A percentile compares a stretch with the other conserved stretches of the same genome.
Evolutionary conservation across 2,888 invertebrate species (phyloP).

Genomic region (Hipparchia semele): DNA sequence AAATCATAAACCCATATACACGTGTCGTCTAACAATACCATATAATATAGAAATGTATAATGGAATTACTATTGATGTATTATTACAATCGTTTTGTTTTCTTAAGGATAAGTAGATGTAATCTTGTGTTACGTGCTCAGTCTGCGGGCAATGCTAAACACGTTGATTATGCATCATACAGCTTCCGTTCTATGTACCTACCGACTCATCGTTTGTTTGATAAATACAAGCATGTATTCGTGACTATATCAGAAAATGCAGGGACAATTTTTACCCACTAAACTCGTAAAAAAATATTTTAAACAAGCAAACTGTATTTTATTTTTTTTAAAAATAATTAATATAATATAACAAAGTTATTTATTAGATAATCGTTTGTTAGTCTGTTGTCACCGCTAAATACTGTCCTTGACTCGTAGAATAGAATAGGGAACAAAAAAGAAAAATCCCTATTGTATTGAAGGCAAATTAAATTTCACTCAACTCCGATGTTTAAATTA

Average conservation of each 20-base stretch:
- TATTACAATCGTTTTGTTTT: conserved; percentile 7
- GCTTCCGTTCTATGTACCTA: conserved; percentile 7
- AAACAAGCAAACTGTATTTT: too few relatives aligned
- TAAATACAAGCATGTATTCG: neutral
- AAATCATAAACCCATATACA: too few relatives aligned
- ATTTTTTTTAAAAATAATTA: too few relatives aligned
- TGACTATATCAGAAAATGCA: neutral
- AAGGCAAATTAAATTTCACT: too few relatives aligned
- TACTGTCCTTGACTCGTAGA: too few relatives aligned
- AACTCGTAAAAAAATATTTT: too few relatives aligned
- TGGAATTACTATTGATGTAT: neutral
- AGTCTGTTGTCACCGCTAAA: too few relatives aligned
- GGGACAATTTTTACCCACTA: neutral
- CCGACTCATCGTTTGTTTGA: neutral
- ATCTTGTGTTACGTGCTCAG: conserved; percentile 4
- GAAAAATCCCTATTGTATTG: too few relatives aligned
- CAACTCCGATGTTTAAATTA: too few relatives aligned
- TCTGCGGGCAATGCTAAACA: conserved; percentile 14
- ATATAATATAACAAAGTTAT: too few relatives aligned
- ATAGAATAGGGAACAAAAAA: too few relatives aligned
- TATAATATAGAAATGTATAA: neutral
- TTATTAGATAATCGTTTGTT: too few relatives aligned
- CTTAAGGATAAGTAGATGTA: conserved; percentile 14
- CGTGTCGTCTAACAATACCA: neutral
- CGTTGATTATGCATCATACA: conserved; percentile 6